These are phyloP conservation scores for Apostichopus leukothele DNA, from an alignment of 53 echinoderm and acorn worm species.

Conservation along the genomic window DNA sequence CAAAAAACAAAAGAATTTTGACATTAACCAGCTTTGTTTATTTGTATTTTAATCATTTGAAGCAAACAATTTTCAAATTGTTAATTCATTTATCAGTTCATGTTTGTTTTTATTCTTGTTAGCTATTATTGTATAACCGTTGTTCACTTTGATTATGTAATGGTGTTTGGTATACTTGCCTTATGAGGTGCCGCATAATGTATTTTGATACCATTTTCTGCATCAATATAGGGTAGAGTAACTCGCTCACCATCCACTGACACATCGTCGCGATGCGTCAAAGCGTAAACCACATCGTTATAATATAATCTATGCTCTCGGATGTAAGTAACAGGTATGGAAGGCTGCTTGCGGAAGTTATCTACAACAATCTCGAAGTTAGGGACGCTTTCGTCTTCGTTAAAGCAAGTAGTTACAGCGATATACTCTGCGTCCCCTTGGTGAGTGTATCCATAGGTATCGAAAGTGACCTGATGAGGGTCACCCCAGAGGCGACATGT, in stretches of 20 bases:
- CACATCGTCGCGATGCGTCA: background rate
- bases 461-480: constrained; percentile 30
- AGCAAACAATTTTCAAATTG: too few relatives aligned
- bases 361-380: constrained; percentile 26
- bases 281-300: constrained; percentile 4
- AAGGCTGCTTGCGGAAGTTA: constrained; percentile 8
- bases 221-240: background rate
- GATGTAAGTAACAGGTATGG: constrained; percentile 22
- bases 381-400: background rate
- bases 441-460: constrained; percentile 15
- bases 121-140: too few relatives aligned
- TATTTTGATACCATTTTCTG: background rate
- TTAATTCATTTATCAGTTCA: too few relatives aligned
- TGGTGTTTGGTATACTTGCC: background rate
- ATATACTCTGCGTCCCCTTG: constrained; percentile 39
- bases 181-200: constrained; percentile 24
- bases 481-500: constrained; percentile 34
- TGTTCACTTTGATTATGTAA: background rate
- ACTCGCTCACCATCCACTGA: constrained; percentile 27
- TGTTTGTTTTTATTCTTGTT: too few relatives aligned
- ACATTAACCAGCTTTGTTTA: too few relatives aligned
- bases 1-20: too few relatives aligned
- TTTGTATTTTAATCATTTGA: too few relatives aligned
- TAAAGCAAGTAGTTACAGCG: constrained; percentile 10
- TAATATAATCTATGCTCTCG: constrained; percentile 24